Base-by-base conservation (phyloP, 53 echinoderm and acorn worm genomes). In the Arbacia lixula region DNA sequence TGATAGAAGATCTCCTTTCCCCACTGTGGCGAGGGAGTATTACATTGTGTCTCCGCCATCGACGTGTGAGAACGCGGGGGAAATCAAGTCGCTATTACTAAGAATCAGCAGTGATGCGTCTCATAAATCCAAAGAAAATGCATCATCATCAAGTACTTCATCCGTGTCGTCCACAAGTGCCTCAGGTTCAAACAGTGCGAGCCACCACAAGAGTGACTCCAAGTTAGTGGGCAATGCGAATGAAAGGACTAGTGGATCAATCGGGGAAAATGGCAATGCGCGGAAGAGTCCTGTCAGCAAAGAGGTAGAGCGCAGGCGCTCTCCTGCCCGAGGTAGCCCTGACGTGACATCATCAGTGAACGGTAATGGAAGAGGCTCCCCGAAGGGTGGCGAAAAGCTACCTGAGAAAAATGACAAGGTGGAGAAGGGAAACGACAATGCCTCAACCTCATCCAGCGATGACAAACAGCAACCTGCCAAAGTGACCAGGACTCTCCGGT, bases 21-120 rank as follows among this genome's bases (percentile, higher is more conserved):
- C 85, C 49, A 53, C 81, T 36, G 56, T 85, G 2, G 93, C 93
- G 5, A 85, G 93, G 85, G 91, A 91, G 69, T 93, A 96, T 68
- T 96, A 96, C 72, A 93, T 93, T 41, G 96, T 96, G 2, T 86
- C 91, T 46, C 93, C 91, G 43, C 91, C 94, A 49, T 93, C 93
- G 26, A 85, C 85, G 16, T 79, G 86, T 24, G 91, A 86, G 72
- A 87, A 93, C 35, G 86, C 91, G 16, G 92, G 94, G 38, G 99
- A 99, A 71, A 95, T 99, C 27, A 99, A 99, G 69, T 88, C 94
- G 22, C 87, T 95, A 53, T 66, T 99, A 62, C 85, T 99, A 50
- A 86, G 60, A 57, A 89, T 68, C 83, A 76, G 68, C 66, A 82
- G 65, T 65, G 82, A 81, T 20, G 51, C 82, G 31, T 81, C 82